Percentiles rank a stretch among this genome's conserved stretches.
Conservation (phyloP, 2,113 vertebrate species). For the Spea bombifrons region DNA sequence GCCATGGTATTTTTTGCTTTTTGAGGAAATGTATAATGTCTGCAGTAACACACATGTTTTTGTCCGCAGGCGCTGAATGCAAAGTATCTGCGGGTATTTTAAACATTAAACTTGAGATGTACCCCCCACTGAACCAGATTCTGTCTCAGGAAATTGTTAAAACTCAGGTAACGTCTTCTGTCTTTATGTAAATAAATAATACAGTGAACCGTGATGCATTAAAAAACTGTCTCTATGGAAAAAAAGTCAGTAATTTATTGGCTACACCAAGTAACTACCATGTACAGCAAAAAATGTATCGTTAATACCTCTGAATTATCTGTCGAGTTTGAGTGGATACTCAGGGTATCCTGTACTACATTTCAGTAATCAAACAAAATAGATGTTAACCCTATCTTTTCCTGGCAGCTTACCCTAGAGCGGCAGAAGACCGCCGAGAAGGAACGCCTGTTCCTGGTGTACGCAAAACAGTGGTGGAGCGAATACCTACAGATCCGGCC, state of each 20-base stretch:
- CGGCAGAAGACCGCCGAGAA: constrained; percentile 88
- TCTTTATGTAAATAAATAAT: not conserved
- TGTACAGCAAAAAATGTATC: no score
- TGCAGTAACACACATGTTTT: constrained; percentile 37
- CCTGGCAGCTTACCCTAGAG: constrained; percentile 82
- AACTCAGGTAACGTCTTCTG: constrained; percentile 84
- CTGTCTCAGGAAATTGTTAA: constrained; percentile 80
- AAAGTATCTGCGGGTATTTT: constrained; percentile 90
- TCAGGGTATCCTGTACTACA: no score
- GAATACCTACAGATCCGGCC: constrained; percentile 93
- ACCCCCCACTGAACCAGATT: constrained; percentile 77
- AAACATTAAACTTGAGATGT: constrained; percentile 87
- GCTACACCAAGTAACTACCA: no score
- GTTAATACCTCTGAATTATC: no score
- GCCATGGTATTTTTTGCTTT: no score
- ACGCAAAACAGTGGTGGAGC: constrained; percentile 98
- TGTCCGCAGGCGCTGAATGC: constrained; percentile 83
- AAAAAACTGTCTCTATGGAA: no score
- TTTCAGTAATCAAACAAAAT: no score
- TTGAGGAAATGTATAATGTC: no score
- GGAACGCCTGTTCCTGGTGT: constrained; percentile 90
- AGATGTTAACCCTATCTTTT: no score
- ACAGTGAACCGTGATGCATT: no score
- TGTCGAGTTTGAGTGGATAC: no score
- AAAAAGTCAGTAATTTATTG: no score